A percentile compares a stretch with the other conserved stretches of the same genome.
Conservation (phyloP, 2,113 vertebrate genomes). For the Limanda limanda region DNA sequence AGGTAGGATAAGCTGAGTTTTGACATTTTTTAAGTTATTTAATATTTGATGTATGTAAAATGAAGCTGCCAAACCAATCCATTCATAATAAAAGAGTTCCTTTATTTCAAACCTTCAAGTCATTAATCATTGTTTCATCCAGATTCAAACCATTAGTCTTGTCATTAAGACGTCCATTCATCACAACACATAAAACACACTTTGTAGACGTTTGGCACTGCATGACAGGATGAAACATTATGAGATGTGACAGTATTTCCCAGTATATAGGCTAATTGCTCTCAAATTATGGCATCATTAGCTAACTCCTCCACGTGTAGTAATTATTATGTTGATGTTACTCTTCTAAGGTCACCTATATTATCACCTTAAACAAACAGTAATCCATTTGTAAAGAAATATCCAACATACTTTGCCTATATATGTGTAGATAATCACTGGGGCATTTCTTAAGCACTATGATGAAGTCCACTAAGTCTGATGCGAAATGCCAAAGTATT, state of each 20-base stretch:
- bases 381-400: conserved; percentile 10
- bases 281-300: conserved; percentile 49
- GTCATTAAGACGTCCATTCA: background rate
- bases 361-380: conserved; percentile 35
- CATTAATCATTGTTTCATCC: background rate
- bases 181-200: conserved; percentile 13
- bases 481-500: background rate
- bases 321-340: conserved; percentile 5
- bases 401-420: conserved; percentile 46
- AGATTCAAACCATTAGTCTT: conserved; percentile 6
- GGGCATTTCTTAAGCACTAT: conserved; percentile 34
- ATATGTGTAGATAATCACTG: conserved; percentile 45
- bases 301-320: conserved; percentile 52
- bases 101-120: background rate
- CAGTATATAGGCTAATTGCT: conserved; percentile 14
- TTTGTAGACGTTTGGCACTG: conserved; percentile 44
- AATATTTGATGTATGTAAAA: background rate
- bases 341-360: conserved; percentile 80
- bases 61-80: background rate
- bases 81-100: background rate
- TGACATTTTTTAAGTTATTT: background rate
- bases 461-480: background rate
- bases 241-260: conserved; percentile 10
- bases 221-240: conserved; percentile 20
- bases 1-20: background rate